A percentile compares a stretch with the other conserved stretches of the same genome.
These are phyloP conservation scores for Perca schrenkii DNA, from an alignment of 2,113 vertebrate species.

Conservation along the genomic window DNA sequence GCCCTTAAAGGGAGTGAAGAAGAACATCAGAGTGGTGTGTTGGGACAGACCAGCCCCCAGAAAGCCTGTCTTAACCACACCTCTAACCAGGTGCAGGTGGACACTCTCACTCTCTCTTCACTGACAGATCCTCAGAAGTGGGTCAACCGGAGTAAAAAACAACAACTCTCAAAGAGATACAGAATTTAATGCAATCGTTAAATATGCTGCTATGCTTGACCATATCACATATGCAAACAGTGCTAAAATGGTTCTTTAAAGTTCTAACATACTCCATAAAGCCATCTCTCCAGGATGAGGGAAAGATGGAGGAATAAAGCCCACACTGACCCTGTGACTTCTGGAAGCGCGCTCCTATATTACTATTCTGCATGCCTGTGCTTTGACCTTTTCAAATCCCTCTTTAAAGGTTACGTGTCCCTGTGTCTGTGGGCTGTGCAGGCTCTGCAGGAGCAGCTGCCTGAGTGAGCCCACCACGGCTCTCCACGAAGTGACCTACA, in stretches of 20 bases:
- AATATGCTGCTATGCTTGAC: conserved; percentile 27
- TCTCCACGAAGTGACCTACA: conserved; percentile 81
- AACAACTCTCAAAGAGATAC: conserved; percentile 20
- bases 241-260: conserved; percentile 31
- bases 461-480: conserved; percentile 68
- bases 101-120: conserved; percentile 53
- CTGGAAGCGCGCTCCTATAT: conserved; percentile 72
- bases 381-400: conserved; percentile 84
- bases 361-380: conserved; percentile 80
- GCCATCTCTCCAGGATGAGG: conserved; percentile 25
- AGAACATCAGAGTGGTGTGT: conserved; percentile 55
- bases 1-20: conserved; percentile 23
- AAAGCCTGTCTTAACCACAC: conserved; percentile 53
- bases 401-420: conserved; percentile 83
- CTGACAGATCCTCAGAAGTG: conserved; percentile 70
- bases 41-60: conserved; percentile 34
- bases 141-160: conserved; percentile 61
- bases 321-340: conserved; percentile 75
- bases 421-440: conserved; percentile 66
- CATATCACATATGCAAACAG: conserved; percentile 3
- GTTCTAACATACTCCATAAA: conserved; percentile 28
- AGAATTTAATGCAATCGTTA: conserved; percentile 24
- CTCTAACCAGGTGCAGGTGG: conserved; percentile 79
- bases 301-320: conserved; percentile 60
- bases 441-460: conserved; percentile 64